Percentiles rank a stretch among this genome's conserved stretches.
phyloP scores from a whole-genome alignment of 2,888 invertebrate species.

The Diaperis boleti region DNA sequence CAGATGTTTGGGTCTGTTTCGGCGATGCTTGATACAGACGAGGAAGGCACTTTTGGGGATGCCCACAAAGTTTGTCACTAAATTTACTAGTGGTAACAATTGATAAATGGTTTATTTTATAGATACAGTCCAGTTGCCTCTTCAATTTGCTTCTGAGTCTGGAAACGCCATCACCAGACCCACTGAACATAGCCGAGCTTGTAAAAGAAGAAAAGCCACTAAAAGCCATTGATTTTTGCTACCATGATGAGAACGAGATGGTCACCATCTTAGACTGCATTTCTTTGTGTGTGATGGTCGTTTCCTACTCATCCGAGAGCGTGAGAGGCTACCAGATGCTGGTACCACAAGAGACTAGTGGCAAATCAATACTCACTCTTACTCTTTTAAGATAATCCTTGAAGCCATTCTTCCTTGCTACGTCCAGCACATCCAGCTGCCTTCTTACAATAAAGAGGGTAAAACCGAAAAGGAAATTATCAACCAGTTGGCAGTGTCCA shows the following conservation, averaged over 20 bases:
- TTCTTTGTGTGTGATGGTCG: slow-evolving; percentile 98
- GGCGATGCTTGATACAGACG: slow-evolving; percentile 93
- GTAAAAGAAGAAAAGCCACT: slow-evolving; percentile 93
- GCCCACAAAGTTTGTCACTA: slow-evolving; percentile 81
- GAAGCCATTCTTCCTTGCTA: slow-evolving; percentile 98
- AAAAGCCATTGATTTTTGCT: slow-evolving; percentile 98
- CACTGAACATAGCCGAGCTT: slow-evolving; percentile 90
- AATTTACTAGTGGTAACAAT: background rate
- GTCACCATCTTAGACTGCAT: slow-evolving; percentile 97
- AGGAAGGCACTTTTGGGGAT: slow-evolving; percentile 88
- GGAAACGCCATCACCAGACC: slow-evolving; percentile 95
- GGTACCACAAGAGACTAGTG: slow-evolving; percentile 70
- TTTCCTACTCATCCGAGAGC: slow-evolving; percentile 97
- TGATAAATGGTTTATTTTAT: slow-evolving; percentile 27
- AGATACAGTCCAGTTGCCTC: slow-evolving; percentile 84
- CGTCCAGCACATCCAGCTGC: slow-evolving; percentile 91
- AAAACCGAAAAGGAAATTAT: slow-evolving; percentile 95
- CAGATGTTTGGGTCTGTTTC: slow-evolving; percentile 99
- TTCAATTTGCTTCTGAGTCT: slow-evolving; percentile 92
- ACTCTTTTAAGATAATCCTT: slow-evolving; percentile 80
- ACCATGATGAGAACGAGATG: slow-evolving; percentile 97
- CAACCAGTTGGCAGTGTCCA: slow-evolving; percentile 91
- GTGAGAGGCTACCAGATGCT: slow-evolving; percentile 92
- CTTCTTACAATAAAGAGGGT: slow-evolving; percentile 90
- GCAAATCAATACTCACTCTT: slow-evolving; percentile 37